Evolutionary conservation across 1,140 invertebrate genomes (phyloP).

Genomic region (Vanessa atalanta): DNA sequence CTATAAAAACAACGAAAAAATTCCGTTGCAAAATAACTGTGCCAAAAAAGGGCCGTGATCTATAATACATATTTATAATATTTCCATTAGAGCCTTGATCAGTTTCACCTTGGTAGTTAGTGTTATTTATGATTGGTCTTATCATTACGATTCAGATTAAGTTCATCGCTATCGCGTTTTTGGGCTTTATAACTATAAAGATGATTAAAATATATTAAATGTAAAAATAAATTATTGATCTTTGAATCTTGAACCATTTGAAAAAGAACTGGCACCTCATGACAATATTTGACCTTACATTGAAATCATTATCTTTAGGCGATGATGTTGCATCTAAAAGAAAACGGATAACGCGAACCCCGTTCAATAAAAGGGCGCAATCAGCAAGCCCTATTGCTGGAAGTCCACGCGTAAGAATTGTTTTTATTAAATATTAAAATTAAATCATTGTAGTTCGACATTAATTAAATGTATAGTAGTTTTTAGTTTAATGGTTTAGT

Average conservation of each 20-base stretch:
- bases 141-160: slow-evolving; percentile 25
- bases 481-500: no score
- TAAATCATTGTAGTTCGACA: no score
- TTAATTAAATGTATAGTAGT: no score
- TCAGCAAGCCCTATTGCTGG: slow-evolving; percentile 43
- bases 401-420: slow-evolving; percentile 40
- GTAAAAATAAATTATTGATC: no score
- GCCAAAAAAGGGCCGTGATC: slow-evolving; percentile 18
- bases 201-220: neutral
- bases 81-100: slow-evolving; percentile 26
- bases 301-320: no score
- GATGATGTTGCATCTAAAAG: slow-evolving; percentile 17
- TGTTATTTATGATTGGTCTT: slow-evolving; percentile 19
- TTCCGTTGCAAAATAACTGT: slow-evolving; percentile 8
- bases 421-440: no score
- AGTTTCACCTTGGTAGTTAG: slow-evolving; percentile 28
- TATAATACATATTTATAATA: slow-evolving; percentile 8
- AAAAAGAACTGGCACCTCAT: no score
- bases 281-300: no score
- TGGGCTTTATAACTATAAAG: neutral
- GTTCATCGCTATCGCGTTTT: neutral
- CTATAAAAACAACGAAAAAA: neutral
- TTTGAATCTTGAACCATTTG: no score
- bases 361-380: slow-evolving; percentile 44
- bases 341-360: slow-evolving; percentile 34